Percentiles rank a stretch among this genome's conserved stretches.
phyloP scores from a whole-genome alignment of 2,888 invertebrate species.

The Drosophila setosimentum region DNA sequence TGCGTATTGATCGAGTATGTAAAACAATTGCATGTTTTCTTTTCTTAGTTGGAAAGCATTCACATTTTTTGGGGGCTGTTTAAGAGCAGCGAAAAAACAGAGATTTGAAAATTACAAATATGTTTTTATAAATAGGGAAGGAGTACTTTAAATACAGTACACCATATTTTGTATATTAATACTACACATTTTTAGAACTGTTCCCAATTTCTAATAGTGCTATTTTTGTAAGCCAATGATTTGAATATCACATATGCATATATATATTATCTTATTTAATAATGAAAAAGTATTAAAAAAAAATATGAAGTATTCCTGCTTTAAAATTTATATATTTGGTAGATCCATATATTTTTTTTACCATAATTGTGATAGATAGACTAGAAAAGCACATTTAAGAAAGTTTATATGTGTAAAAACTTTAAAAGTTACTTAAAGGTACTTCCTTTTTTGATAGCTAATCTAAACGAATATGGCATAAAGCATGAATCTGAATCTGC shows the following conservation, averaged over 20 bases:
- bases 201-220: neutral
- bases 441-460: neutral
- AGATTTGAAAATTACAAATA: neutral
- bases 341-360: too few species aligned
- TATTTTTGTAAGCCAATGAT: neutral
- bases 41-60: slow-evolving; percentile 16
- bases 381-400: too few species aligned
- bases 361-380: too few species aligned
- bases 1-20: slow-evolving; percentile 53
- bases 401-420: too few species aligned
- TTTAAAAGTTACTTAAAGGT: too few species aligned
- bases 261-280: neutral
- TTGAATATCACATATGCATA: neutral
- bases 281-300: too few species aligned
- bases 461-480: neutral
- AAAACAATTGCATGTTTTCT: slow-evolving; percentile 41
- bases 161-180: too few species aligned
- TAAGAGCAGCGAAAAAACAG: neutral
- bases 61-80: slow-evolving; percentile 6
- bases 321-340: too few species aligned
- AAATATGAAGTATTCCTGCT: too few species aligned
- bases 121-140: neutral
- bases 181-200: neutral
- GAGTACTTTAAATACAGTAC: neutral
- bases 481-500: neutral